Percentiles rank a stretch among this genome's conserved stretches.
Evolutionary conservation across 2,888 invertebrate genomes (phyloP).

Genomic region (Melinopterus prodromus): DNA sequence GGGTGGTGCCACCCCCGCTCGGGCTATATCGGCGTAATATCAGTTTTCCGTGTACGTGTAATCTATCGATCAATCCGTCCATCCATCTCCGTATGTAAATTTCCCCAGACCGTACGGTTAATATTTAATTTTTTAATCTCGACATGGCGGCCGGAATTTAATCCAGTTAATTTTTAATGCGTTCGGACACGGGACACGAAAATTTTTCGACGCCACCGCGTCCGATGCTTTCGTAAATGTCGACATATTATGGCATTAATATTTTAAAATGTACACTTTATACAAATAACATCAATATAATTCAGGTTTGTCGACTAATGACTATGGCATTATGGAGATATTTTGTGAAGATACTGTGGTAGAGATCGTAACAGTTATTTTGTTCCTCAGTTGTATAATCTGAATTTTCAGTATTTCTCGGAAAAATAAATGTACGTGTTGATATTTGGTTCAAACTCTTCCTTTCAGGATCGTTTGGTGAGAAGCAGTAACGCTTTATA

Average conservation of each 20-base stretch:
- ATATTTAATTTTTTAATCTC: slow-evolving; percentile 46
- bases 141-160: slow-evolving; percentile 25
- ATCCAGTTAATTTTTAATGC: slow-evolving; percentile 22
- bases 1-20: neutral
- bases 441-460: too few species aligned
- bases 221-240: neutral
- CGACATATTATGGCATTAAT: neutral
- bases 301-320: neutral
- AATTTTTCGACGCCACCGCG: neutral
- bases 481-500: too few species aligned
- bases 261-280: neutral
- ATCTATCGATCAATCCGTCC: slow-evolving; percentile 29
- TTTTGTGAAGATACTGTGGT: neutral
- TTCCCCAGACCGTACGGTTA: slow-evolving; percentile 33
- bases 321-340: neutral
- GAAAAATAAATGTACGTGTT: too few species aligned
- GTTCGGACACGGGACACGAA: slow-evolving; percentile 14
- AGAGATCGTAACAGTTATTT: too few species aligned
- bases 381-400: too few species aligned
- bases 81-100: slow-evolving; percentile 43
- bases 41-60: slow-evolving; percentile 38
- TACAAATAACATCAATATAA: neutral
- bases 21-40: slow-evolving; percentile 33
- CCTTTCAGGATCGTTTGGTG: too few species aligned
- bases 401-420: too few species aligned